Evolutionary conservation across 1,140 invertebrate genomes (phyloP).

Genomic region (Triops cancriformis): DNA sequence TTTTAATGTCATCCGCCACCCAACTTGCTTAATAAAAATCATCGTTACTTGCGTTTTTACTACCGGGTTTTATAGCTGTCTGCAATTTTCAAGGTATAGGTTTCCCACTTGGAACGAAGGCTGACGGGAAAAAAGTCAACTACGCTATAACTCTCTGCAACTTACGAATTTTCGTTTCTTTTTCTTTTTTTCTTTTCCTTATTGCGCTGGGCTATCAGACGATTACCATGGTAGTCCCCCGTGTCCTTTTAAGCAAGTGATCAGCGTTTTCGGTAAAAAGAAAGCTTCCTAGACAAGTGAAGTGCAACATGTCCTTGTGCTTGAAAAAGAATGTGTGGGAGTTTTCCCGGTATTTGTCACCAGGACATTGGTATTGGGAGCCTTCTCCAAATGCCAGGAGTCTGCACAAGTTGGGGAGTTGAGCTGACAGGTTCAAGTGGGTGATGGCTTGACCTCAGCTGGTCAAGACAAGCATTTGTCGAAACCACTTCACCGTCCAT

Average conservation of each 20-base stretch:
- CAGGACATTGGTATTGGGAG: background rate
- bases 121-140: background rate
- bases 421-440: conserved; percentile 2
- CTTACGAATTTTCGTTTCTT: background rate
- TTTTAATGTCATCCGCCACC: conserved; percentile 5
- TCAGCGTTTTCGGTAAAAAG: too few species aligned
- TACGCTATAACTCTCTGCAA: background rate
- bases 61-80: background rate
- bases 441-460: conserved; percentile 4
- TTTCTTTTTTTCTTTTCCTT: background rate
- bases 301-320: background rate
- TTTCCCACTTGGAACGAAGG: background rate
- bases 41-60: background rate
- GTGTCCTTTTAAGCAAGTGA: too few species aligned
- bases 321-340: background rate
- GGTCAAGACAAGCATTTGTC: conserved; percentile 13
- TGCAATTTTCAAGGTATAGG: conserved; percentile 10
- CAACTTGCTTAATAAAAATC: conserved; percentile 4
- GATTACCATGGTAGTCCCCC: background rate
- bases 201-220: background rate
- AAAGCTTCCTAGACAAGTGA: background rate
- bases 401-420: background rate
- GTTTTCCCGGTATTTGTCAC: background rate
- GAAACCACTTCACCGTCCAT: conserved; percentile 4
- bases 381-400: background rate